Conservation (phyloP, 2,888 invertebrate species). For the Pseudanteris insignis region DNA sequence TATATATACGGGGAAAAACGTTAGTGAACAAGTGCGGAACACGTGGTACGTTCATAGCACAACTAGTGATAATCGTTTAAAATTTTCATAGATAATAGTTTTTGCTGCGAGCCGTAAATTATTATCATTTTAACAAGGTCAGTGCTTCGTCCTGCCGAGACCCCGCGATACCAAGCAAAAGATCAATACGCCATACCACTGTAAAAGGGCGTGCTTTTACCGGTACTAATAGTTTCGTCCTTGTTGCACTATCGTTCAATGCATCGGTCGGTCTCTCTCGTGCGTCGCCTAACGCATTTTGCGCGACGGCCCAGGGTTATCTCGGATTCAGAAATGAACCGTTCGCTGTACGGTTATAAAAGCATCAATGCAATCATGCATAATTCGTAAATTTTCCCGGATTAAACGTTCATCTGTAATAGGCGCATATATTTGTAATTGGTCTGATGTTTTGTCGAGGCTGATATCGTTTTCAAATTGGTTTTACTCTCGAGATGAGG, state of each 20-base stretch:
- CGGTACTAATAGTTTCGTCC: conserved; percentile 22
- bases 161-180: conserved; percentile 27
- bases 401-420: conserved; percentile 7
- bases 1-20: no score
- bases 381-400: not conserved
- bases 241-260: no score
- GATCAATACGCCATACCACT: conserved; percentile 34
- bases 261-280: conserved; percentile 4
- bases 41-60: no score
- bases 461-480: conserved; percentile 29
- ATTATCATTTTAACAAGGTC: conserved; percentile 37
- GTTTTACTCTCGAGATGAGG: conserved; percentile 19
- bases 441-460: conserved; percentile 15
- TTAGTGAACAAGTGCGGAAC: no score
- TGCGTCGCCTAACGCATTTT: conserved; percentile 7
- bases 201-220: conserved; percentile 31
- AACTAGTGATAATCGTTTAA: no score
- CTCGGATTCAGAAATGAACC: not conserved
- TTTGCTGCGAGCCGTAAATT: conserved; percentile 13
- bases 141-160: conserved; percentile 15
- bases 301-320: conserved; percentile 6
- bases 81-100: no score
- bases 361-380: no score
- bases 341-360: not conserved
- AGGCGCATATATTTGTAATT: conserved; percentile 4